Percentiles rank a stretch among this genome's conserved stretches.
These are phyloP conservation scores for Cathartes aura DNA, from an alignment of 2,113 vertebrate species.

Conservation along the genomic window DNA sequence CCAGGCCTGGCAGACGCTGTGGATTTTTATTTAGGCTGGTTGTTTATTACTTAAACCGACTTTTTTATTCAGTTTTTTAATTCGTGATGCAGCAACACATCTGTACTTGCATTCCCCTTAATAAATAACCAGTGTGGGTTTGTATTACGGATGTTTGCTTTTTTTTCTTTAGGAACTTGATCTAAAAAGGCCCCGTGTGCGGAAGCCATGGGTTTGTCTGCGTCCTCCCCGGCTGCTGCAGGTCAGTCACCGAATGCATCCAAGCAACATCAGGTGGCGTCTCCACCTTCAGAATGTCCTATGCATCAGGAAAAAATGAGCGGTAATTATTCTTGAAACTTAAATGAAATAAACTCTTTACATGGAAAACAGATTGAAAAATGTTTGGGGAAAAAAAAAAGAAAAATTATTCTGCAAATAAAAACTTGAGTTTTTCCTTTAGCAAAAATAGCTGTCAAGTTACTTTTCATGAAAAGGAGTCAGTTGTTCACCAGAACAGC, in stretches of 20 bases:
- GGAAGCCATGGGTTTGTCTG: slow-evolving; percentile 78
- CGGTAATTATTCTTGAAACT: slow-evolving; percentile 28
- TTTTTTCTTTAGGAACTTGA: neutral
- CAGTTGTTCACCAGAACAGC: neutral
- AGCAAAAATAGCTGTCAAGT: neutral
- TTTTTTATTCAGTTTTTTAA: too few relatives aligned
- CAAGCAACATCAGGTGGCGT: neutral
- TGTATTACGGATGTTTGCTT: neutral
- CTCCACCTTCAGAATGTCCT: slow-evolving; percentile 77
- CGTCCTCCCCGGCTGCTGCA: slow-evolving; percentile 69
- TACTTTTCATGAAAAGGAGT: neutral
- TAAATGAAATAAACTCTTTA: neutral
- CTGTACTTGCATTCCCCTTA: rapidly evolving
- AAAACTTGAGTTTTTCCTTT: neutral
- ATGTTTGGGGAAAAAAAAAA: rapidly evolving
- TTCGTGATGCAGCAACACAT: rapidly evolving
- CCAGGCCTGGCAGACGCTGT: rapidly evolving
- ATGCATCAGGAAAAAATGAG: slow-evolving; percentile 79
- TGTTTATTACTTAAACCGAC: rapidly evolving
- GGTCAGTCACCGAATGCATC: slow-evolving; percentile 40
- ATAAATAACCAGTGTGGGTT: rapidly evolving
- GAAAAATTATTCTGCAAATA: neutral
- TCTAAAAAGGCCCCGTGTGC: rapidly evolving
- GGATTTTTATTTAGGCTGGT: rapidly evolving
- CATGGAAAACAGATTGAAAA: neutral